phyloP scores from a whole-genome alignment of 2,888 invertebrate genomes.

The Drosophila kanekoi region DNA sequence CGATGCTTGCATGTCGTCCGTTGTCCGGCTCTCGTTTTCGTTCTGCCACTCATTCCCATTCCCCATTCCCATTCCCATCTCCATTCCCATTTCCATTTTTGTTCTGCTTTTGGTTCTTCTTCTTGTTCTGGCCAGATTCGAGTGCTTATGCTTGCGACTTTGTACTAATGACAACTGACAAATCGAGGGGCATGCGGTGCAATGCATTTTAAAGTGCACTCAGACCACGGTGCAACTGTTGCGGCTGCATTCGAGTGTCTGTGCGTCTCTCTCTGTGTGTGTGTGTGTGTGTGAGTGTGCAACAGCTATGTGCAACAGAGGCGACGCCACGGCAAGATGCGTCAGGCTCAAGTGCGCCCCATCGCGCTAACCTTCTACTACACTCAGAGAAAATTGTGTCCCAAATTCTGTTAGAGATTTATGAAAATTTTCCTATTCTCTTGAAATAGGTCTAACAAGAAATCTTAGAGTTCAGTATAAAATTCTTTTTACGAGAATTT shows the following conservation, averaged over 20 bases:
- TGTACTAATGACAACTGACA: slow-evolving; percentile 42
- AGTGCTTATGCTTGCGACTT: slow-evolving; percentile 22
- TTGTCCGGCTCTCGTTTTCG: slow-evolving; percentile 10
- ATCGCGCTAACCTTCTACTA: not conserved
- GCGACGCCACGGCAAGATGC: slow-evolving; percentile 22
- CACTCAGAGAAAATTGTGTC: not conserved
- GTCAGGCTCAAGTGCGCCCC: slow-evolving; percentile 42
- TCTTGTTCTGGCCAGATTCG: slow-evolving; percentile 10
- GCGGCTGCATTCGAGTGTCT: slow-evolving; percentile 37
- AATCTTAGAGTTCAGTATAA: no score
- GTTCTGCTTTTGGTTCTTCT: not conserved
- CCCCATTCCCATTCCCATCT: not conserved
- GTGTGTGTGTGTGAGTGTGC: slow-evolving; percentile 18
- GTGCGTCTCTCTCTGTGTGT: not conserved
- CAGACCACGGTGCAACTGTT: slow-evolving; percentile 59
- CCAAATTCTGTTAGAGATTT: not conserved
- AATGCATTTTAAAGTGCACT: slow-evolving; percentile 35
- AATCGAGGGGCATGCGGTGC: slow-evolving; percentile 35
- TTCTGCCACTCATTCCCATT: slow-evolving; percentile 1
- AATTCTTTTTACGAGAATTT: no score
- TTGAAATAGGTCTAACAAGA: no score
- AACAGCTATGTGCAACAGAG: slow-evolving; percentile 42
- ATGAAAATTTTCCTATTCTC: no score
- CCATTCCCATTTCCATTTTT: not conserved
- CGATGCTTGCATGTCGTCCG: slow-evolving; percentile 41